A percentile compares a stretch with the other conserved stretches of the same genome.
Conservation (phyloP, 2,888 invertebrate genomes). For the Nipponacmea schrenckii region DNA sequence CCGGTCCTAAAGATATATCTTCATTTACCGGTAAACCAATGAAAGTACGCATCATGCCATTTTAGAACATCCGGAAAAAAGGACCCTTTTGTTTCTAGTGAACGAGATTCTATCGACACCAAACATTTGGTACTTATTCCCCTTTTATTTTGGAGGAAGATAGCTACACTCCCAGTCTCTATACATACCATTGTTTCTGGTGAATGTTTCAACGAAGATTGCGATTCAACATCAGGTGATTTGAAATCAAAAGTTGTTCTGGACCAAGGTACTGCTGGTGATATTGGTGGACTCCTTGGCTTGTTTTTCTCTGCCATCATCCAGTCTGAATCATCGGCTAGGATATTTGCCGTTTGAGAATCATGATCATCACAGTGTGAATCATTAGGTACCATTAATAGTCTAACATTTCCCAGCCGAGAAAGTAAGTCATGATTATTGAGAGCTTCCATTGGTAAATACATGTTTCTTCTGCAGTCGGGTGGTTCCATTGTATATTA, state of each 20-base stretch:
- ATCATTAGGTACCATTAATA: conserved; percentile 19
- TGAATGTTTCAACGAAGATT: no score
- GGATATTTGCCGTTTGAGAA: neutral
- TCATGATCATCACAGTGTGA: neutral
- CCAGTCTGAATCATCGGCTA: conserved; percentile 15
- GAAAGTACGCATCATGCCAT: no score
- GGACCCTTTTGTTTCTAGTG: no score
- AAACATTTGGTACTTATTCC: no score
- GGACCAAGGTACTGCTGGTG: conserved; percentile 10
- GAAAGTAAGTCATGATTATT: conserved; percentile 8
- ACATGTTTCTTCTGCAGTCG: conserved; percentile 7
- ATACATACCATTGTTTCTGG: no score
- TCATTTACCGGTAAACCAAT: no score
- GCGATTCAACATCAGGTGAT: neutral
- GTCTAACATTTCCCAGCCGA: conserved; percentile 14
- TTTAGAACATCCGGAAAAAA: no score
- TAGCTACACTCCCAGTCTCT: no score
- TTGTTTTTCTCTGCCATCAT: conserved; percentile 10
- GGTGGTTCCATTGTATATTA: no score
- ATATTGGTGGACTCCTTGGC: conserved; percentile 14
- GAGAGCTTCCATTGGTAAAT: conserved; percentile 16
- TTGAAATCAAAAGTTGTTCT: neutral
- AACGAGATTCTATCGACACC: no score
- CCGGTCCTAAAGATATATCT: no score
- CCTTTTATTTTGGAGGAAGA: no score